A percentile compares a stretch with the other conserved stretches of the same genome.
Evolutionary conservation across 2,888 invertebrate species (phyloP).

Genomic region (Andricus curvator): DNA sequence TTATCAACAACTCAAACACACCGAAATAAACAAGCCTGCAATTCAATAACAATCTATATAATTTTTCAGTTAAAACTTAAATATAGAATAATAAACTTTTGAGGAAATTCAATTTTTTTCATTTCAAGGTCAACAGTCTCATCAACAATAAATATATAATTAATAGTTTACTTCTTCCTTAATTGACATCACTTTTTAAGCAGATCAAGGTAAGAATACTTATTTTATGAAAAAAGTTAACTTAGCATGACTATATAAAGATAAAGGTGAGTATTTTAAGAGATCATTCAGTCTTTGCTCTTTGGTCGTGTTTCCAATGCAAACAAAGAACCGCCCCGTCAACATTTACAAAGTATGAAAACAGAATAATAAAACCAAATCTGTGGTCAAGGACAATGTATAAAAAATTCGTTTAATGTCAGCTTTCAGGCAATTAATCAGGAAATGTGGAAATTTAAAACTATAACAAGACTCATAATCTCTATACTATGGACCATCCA

Average conservation of each 20-base stretch:
- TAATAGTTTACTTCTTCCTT: no score
- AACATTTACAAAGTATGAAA: background rate
- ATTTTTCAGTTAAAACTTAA: background rate
- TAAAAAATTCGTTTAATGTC: background rate
- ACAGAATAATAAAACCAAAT: background rate
- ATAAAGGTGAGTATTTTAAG: background rate
- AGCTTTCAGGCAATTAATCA: background rate
- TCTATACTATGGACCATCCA: no score
- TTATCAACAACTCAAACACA: background rate
- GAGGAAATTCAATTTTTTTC: background rate
- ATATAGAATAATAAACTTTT: background rate
- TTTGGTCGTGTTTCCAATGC: background rate
- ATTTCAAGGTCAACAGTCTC: no score
- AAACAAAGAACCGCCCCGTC: conserved; percentile 19
- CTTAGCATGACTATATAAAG: background rate
- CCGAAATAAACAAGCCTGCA: background rate
- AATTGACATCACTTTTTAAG: background rate
- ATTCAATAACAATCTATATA: background rate
- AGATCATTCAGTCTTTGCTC: background rate
- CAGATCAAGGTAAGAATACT: background rate
- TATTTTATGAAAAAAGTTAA: background rate
- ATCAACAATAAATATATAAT: no score
- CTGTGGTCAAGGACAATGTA: background rate
- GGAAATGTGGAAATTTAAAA: background rate
- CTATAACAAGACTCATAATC: background rate